Evolutionary conservation across 53 echinoderm and acorn worm species (phyloP).

Genomic region (Zoroaster sp.): DNA sequence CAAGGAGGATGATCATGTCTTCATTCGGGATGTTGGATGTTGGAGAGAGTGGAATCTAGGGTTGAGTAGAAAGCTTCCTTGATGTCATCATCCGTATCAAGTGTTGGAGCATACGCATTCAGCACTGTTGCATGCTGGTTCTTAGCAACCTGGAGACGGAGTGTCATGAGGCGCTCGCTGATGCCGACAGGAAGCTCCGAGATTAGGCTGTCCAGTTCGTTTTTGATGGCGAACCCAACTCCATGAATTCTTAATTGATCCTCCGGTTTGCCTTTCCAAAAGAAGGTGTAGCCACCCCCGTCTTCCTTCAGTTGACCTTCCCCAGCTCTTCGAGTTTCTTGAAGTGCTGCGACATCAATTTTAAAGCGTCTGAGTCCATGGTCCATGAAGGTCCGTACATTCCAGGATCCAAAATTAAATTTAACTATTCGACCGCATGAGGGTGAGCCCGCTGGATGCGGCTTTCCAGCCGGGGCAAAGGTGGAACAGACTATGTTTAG

Average conservation of each 20-base stretch:
- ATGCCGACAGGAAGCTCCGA: constrained; percentile 31
- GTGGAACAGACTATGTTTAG: too few relatives aligned
- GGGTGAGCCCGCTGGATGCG: neutral
- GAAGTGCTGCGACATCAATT: neutral
- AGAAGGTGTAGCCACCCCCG: constrained; percentile 12
- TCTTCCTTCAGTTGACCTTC: neutral
- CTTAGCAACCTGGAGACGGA: neutral
- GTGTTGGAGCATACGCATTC: constrained; percentile 45
- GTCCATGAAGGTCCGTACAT: neutral
- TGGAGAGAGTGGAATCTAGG: neutral
- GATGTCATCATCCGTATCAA: constrained; percentile 3
- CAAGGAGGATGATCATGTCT: neutral
- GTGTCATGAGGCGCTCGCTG: constrained; percentile 26
- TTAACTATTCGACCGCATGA: neutral
- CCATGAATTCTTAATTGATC: neutral
- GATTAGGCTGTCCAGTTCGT: neutral
- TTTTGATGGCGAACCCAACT: constrained; percentile 26
- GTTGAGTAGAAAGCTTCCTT: constrained; percentile 18
- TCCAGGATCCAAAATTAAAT: neutral
- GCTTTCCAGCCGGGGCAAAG: neutral
- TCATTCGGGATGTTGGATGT: neutral
- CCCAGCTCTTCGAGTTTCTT: neutral
- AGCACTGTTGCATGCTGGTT: neutral
- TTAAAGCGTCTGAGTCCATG: neutral
- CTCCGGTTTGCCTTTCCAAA: neutral